A percentile compares a stretch with the other conserved stretches of the same genome.
Evolutionary conservation across 2,888 invertebrate genomes (phyloP).

Genomic region (Dryocosmus kuriphilus): DNA sequence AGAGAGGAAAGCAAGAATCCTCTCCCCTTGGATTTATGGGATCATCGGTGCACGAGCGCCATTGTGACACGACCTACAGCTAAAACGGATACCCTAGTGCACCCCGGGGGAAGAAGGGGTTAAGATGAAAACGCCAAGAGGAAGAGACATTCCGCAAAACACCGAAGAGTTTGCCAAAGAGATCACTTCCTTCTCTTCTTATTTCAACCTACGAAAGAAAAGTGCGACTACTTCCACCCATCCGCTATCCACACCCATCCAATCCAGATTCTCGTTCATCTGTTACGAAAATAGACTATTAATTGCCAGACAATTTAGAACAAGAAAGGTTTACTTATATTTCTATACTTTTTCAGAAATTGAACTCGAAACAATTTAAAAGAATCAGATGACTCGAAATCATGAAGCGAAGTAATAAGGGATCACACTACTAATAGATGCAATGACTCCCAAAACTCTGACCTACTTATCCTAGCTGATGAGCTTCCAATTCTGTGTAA

Average conservation of each 20-base stretch:
- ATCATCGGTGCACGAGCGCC: slow-evolving; percentile 66
- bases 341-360: neutral
- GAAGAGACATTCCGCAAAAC: slow-evolving; percentile 49
- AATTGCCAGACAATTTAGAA: neutral
- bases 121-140: slow-evolving; percentile 36
- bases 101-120: slow-evolving; percentile 2
- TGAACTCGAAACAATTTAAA: too few species aligned
- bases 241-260: slow-evolving; percentile 9
- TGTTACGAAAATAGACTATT: slow-evolving; percentile 3
- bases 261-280: neutral
- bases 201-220: slow-evolving; percentile 18
- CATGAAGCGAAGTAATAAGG: too few species aligned
- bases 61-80: slow-evolving; percentile 57
- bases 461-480: too few species aligned
- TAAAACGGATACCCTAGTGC: slow-evolving; percentile 51
- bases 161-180: slow-evolving; percentile 47
- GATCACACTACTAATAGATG: too few species aligned
- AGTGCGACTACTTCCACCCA: slow-evolving; percentile 8
- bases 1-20: slow-evolving; percentile 55
- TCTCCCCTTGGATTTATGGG: slow-evolving; percentile 70
- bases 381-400: too few species aligned
- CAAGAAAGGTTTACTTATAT: neutral
- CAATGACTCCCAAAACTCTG: too few species aligned
- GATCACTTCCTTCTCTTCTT: slow-evolving; percentile 46
- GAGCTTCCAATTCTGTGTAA: too few species aligned